Evolutionary conservation across 2,888 invertebrate species (phyloP), one percentile per base, ranked within the genome.

Genomic region (Cosmopolites sordidus): DNA sequence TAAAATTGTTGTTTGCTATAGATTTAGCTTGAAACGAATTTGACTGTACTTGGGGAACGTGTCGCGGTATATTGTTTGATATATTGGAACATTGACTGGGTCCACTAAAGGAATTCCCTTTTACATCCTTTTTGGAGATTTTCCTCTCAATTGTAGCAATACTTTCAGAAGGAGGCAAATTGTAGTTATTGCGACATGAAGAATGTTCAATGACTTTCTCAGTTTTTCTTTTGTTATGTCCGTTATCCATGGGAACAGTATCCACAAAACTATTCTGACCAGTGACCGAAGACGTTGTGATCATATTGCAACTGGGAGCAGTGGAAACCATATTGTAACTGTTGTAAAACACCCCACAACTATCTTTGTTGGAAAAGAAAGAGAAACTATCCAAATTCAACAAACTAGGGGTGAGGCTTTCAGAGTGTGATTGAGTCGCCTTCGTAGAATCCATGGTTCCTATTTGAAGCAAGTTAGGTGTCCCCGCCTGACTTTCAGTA

Each of bases 391-490:
- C 74, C 42, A 74, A 62, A 63, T 71, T 73, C 8, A 73, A 58
- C n/a, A 72, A 58, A 61, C 65, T 71, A 1, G 72, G 68, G 15
- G 69, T 70, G 45, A 71, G 60, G 55, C 63, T 69, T 41, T 71
- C 71, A 1, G 56, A 39, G 15, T 58, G 58, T 2, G 67, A 64
- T 62, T 69, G 69, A 1, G 66, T 67, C 3, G 70, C 63, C 62
- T 71, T 71, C 1, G 70, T 68, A 2, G 65, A 63, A 38, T 73
- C 72, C 64, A 74, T 69, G 9, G 70, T 74, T 9, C 76, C 77
- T 46, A 78, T 78, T 63, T 78, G 78, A 22, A 78, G 62, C 41
- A 78, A 69, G 12, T 75, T 75, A 9, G 75, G 73, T 1, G 75
- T 73, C 11, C 69, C 74, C 40, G 73, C 70, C 55, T 74, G 72